Base-by-base conservation (phyloP, 1,140 invertebrate genomes). In the Drosophila gunungcola region DNA sequence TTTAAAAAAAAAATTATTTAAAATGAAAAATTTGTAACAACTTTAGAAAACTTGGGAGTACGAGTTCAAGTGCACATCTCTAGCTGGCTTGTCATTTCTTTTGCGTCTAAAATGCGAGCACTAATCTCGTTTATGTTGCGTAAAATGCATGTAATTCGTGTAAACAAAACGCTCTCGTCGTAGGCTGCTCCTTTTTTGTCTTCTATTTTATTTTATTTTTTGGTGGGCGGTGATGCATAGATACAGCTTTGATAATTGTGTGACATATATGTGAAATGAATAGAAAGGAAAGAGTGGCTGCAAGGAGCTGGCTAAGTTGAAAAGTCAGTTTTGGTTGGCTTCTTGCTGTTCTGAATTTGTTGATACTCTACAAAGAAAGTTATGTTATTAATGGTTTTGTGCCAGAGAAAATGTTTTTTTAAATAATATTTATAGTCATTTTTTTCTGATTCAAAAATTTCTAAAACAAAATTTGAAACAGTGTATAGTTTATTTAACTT, bases 101-200 rank as follows among this genome's bases (percentile, higher is more conserved):
- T 62, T 83, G 78, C 43, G 75, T 62, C 75, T 39, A 45, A 75
- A 78, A 75, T 78, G 78, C 63, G 77, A 86, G 82, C 82, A 86
- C 83, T 86, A 86, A 86, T 86, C 82, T 86, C 83, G 82, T 86
- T 86, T 86, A 86, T 86, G 82, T 86, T 82, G 82, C 82, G 82
- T 86, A 86, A 86, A 86, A 86, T 86, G 83, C 83, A 86, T 82
- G 83, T 86, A 86, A 86, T 86, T 81, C 65, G 83, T 88, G 78
- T 86, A 86, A 86, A 86, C 82, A 86, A 73, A 82, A 49, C 60
- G 56, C 42, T 39, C 21, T 21, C 46, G 3, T 34, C 34, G 45
- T 67, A 63, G 63, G 63, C 63, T 56, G 56, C 41, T 65, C 65
- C 39, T 46, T 68, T 68, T 53, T 16, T n/a, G n/a, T 39, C 11